phyloP scores from a whole-genome alignment of 1,140 invertebrate genomes.

The Drosophila repleta region DNA sequence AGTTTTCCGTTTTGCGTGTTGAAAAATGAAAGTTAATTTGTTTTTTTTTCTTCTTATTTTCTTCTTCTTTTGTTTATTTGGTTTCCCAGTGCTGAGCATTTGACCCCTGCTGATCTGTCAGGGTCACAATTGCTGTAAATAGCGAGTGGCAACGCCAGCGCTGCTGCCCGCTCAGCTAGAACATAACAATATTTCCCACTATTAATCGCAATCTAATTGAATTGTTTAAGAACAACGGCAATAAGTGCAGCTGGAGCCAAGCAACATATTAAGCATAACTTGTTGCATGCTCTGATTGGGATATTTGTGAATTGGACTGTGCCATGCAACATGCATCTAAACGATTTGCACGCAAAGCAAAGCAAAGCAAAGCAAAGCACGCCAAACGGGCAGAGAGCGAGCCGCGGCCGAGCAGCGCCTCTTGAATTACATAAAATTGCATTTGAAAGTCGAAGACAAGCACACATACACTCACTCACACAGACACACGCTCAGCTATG shows the following conservation, averaged over 20 bases:
- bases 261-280: constrained; percentile 66
- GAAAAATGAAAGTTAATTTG: constrained; percentile 75
- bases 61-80: background rate
- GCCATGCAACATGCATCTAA: constrained; percentile 56
- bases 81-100: constrained; percentile 17
- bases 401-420: no score
- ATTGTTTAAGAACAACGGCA: constrained; percentile 58
- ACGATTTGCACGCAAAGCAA: constrained; percentile 64
- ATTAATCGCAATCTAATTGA: constrained; percentile 77
- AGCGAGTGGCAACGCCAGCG: constrained; percentile 45
- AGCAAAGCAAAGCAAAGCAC: constrained; percentile 34
- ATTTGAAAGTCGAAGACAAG: constrained; percentile 65
- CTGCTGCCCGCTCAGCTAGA: constrained; percentile 59
- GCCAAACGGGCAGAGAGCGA: constrained; percentile 27
- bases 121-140: constrained; percentile 29
- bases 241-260: constrained; percentile 22
- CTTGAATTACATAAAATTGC: constrained; percentile 81
- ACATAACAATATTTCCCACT: constrained; percentile 58
- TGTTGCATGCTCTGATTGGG: constrained; percentile 70
- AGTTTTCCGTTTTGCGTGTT: constrained; percentile 71
- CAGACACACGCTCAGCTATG: background rate
- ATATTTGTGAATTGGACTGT: constrained; percentile 72
- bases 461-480: background rate
- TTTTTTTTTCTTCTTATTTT: constrained; percentile 27
- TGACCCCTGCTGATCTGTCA: constrained; percentile 54